Percentiles rank a stretch among this genome's conserved stretches.
Conservation (phyloP, 1,140 invertebrate genomes). For the Euura lappo region DNA sequence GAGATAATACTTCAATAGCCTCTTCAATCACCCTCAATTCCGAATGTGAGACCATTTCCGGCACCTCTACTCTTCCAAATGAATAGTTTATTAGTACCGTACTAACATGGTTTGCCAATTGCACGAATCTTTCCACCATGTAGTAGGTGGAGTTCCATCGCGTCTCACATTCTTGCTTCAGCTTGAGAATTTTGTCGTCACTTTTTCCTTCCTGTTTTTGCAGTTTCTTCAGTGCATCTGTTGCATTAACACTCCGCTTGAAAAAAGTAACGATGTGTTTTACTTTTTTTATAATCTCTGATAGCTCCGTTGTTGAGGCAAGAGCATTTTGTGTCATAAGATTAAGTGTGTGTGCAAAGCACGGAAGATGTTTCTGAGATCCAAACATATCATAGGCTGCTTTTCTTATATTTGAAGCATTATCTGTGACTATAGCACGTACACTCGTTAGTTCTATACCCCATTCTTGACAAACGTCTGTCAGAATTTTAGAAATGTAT, state of each 20-base stretch:
- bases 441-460: conserved; percentile 15
- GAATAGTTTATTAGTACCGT: conserved; percentile 18
- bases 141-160: conserved; percentile 49
- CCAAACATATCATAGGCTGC: conserved; percentile 17
- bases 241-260: conserved; percentile 12
- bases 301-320: not conserved
- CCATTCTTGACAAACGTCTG: conserved; percentile 10
- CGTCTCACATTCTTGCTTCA: conserved; percentile 44
- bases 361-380: conserved; percentile 13
- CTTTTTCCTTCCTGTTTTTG: conserved; percentile 17
- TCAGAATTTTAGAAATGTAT: conserved; percentile 17
- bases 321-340: conserved; percentile 1
- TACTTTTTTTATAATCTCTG: too few relatives aligned
- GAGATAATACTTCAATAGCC: conserved; percentile 7
- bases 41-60: not conserved
- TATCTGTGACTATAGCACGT: conserved; percentile 13
- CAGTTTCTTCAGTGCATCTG: conserved; percentile 13
- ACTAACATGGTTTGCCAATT: conserved; percentile 23
- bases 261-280: too few relatives aligned
- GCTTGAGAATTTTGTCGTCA: conserved; percentile 31
- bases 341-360: conserved; percentile 16
- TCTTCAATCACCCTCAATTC: not conserved
- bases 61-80: conserved; percentile 29
- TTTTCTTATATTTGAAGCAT: conserved; percentile 21
- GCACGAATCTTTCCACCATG: conserved; percentile 39